These are phyloP conservation scores for Catamblyrhynchus diadema DNA, from an alignment of 2,797 vertebrate species.

Conservation along the genomic window DNA sequence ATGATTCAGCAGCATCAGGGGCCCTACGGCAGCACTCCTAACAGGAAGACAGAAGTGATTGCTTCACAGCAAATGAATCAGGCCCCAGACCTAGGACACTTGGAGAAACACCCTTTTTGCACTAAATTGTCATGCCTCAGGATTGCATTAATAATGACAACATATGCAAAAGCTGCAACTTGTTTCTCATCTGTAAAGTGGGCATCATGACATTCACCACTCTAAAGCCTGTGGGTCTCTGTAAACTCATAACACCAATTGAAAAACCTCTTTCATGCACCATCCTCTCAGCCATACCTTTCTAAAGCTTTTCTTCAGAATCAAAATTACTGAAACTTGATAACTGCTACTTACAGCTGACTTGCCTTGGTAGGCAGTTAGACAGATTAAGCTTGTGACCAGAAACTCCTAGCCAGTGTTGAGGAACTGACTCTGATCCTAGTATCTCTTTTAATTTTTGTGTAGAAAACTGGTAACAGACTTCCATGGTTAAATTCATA, in stretches of 20 bases:
- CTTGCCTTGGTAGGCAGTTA: not conserved
- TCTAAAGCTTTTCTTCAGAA: not conserved
- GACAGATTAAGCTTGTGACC: not conserved
- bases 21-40: not conserved
- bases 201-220: not conserved
- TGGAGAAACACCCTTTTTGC: not conserved
- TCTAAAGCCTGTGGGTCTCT: not conserved
- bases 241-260: not conserved
- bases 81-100: not conserved
- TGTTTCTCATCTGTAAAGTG: not conserved
- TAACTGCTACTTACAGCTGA: not conserved
- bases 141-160: not conserved
- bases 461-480: not conserved
- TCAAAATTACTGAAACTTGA: not conserved
- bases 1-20: constrained; percentile 35
- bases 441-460: not conserved
- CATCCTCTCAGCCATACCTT: not conserved
- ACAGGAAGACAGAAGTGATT: not conserved
- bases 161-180: not conserved
- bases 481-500: not conserved
- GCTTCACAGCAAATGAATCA: not conserved
- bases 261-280: not conserved
- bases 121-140: not conserved
- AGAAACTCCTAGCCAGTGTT: not conserved
- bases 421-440: not conserved